Evolutionary conservation across 92 coral and sea anemone species (phyloP), one percentile per base, ranked within the genome.

Genomic region (Epizoanthus stellaris): DNA sequence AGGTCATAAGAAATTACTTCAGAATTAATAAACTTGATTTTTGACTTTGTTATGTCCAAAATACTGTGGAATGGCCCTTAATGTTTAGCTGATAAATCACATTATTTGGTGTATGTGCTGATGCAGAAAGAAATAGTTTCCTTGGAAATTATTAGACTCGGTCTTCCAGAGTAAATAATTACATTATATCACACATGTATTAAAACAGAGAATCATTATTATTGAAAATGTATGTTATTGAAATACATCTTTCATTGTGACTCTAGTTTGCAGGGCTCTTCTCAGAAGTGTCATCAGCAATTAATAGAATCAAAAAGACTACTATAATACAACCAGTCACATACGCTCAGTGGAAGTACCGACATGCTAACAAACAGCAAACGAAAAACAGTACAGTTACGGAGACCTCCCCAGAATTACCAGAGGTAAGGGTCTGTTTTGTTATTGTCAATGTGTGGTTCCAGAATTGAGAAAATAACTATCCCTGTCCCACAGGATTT

Each of bases 251-350:
- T 19, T 10, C 8, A 16, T 80, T 82, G 65, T 20, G 34, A 19
- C 61, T 85, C 15, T 43, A 94, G 98, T 82, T 92, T 89, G 98
- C 93, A 40, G 93, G 93, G 64, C 61, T 94, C 52, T 59, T 94
- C 20, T 84, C 92, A 5, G 93, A 93, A 84, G 87, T 92, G 20
- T 76, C 91, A 58, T 81, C 95, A 49, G 75, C 87, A 21, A 67
- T 94, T 5, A 90, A 87, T 72, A 66, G 84, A 76, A 85, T 83
- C 25, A 94, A 94, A 61, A 90, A 88, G 40, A 64, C 87, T 36
- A 77, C 95, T 12, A 5, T 88, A 17, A 91, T 91, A 87, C 91
- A 93, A 65, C 89, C 82, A 43, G 65, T 94, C 76, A 89, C 93
- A 5, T 94, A 86, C 83, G 85, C 87, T 16, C 95, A 91, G 62